Conservation (phyloP, 2,888 invertebrate genomes). For the Latheticus oryzae region DNA sequence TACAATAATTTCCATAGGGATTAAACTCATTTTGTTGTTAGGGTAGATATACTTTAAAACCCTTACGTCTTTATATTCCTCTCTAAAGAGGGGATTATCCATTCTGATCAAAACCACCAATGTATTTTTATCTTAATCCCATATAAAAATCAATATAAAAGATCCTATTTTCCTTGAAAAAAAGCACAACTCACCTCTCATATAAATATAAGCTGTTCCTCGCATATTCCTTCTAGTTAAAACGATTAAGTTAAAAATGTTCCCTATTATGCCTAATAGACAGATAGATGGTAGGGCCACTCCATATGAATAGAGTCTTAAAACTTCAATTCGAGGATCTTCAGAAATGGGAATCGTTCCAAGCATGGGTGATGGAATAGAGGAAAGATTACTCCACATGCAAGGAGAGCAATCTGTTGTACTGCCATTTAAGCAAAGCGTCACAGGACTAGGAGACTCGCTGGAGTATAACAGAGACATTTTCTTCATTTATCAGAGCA, state of each 20-base stretch:
- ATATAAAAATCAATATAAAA: no score
- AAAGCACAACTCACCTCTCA: slow-evolving; percentile 80
- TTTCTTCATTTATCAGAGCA: slow-evolving; percentile 41
- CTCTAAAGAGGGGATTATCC: no score
- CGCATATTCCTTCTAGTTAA: slow-evolving; percentile 82
- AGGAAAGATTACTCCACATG: slow-evolving; percentile 57
- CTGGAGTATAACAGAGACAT: slow-evolving; percentile 65
- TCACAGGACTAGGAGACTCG: slow-evolving; percentile 58
- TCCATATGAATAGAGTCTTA: slow-evolving; percentile 74
- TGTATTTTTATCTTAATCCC: no score
- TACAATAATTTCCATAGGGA: no score
- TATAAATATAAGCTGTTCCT: slow-evolving; percentile 84
- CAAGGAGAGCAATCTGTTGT: slow-evolving; percentile 59
- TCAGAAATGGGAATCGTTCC: slow-evolving; percentile 61
- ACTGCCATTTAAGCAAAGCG: slow-evolving; percentile 59
- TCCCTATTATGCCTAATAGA: slow-evolving; percentile 79
- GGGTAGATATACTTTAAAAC: no score
- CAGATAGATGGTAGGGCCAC: slow-evolving; percentile 77
- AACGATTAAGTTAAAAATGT: slow-evolving; percentile 81
- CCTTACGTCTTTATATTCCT: no score
- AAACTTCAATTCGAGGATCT: slow-evolving; percentile 71
- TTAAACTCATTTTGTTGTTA: no score
- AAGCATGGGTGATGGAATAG: slow-evolving; percentile 54
- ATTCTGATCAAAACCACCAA: no score
- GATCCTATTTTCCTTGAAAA: no score